phyloP scores from a whole-genome alignment of 2,113 vertebrate genomes.

The Cyrtonyx montezumae region DNA sequence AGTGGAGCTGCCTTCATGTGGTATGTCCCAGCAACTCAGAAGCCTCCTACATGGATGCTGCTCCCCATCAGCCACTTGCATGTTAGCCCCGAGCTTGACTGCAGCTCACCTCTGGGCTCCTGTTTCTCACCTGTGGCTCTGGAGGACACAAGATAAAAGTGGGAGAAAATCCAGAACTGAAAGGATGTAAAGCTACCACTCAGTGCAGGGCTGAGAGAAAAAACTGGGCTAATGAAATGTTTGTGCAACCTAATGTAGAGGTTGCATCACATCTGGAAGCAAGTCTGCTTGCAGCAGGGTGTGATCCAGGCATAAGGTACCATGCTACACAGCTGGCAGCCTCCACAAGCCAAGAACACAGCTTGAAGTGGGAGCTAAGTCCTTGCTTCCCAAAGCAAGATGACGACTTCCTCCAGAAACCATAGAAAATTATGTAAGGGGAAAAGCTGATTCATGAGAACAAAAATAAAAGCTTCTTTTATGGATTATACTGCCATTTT shows the following conservation, averaged over 20 bases:
- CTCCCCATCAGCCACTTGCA: not conserved
- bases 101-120: not conserved
- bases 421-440: constrained; percentile 32
- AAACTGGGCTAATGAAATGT: not conserved
- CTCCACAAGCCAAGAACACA: not conserved
- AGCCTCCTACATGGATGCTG: not conserved
- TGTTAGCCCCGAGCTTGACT: not conserved
- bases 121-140: fast-evolving
- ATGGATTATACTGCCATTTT: constrained; percentile 23
- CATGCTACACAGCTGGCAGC: not conserved
- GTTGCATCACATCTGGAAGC: not conserved
- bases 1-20: not conserved
- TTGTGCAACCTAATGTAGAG: not conserved
- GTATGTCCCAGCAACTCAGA: not conserved
- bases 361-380: constrained; percentile 12
- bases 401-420: constrained; percentile 3
- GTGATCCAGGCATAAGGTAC: not conserved
- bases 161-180: not conserved
- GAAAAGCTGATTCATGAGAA: constrained; percentile 59
- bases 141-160: not conserved
- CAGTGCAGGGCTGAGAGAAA: fast-evolving
- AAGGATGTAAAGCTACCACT: not conserved
- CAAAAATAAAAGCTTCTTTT: constrained; percentile 37
- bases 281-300: not conserved
- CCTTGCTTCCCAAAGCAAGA: constrained; percentile 2